Evolutionary conservation across 2,113 vertebrate species (phyloP).

Genomic region (Steatornis caripensis): DNA sequence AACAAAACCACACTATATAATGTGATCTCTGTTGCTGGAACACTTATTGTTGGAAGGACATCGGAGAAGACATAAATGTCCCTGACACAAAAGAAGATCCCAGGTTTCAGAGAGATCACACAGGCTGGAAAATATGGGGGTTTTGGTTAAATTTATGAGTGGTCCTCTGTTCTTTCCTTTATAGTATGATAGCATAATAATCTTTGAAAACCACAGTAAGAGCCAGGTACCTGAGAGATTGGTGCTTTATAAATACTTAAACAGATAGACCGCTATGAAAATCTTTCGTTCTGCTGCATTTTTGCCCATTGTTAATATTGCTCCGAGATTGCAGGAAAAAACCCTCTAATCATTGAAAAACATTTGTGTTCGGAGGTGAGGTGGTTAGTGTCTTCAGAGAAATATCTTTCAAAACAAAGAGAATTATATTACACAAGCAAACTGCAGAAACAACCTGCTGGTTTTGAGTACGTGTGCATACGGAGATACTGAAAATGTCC

Average conservation of each 20-base stretch:
- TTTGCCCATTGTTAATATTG: neutral
- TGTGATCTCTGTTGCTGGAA: slow-evolving; percentile 22
- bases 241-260: slow-evolving; percentile 41
- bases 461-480: neutral
- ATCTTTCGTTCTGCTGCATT: slow-evolving; percentile 29
- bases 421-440: neutral
- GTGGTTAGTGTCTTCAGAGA: neutral
- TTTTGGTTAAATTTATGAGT: slow-evolving; percentile 27
- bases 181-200: slow-evolving; percentile 34
- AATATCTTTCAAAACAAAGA: neutral
- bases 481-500: neutral
- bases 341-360: neutral
- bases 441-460: neutral
- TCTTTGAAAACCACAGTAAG: slow-evolving; percentile 40
- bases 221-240: neutral
- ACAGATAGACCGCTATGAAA: slow-evolving; percentile 11
- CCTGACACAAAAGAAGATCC: slow-evolving; percentile 54
- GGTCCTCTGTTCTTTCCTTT: slow-evolving; percentile 25
- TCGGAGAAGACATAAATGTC: slow-evolving; percentile 48
- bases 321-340: neutral
- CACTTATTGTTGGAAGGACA: slow-evolving; percentile 43
- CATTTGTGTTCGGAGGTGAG: neutral
- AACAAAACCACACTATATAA: slow-evolving; percentile 66
- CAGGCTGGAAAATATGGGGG: neutral
- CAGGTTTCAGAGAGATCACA: slow-evolving; percentile 25